Conservation (phyloP, 2,888 invertebrate genomes). For the Notocelia uddmanniana region DNA sequence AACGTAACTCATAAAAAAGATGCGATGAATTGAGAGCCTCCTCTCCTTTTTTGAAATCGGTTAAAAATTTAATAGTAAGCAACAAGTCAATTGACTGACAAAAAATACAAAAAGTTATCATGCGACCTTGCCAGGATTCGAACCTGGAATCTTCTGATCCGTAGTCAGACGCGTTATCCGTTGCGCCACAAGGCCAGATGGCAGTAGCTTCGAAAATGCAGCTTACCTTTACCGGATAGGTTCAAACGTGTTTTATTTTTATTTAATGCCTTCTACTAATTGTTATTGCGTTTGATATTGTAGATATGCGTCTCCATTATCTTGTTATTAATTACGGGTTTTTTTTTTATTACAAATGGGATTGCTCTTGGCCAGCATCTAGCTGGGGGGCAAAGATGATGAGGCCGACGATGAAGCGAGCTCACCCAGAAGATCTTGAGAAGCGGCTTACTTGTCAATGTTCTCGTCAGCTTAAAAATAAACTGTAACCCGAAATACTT, state of each 20-base stretch:
- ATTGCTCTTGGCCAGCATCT: too few species aligned
- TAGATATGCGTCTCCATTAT: neutral
- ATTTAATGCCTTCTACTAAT: too few species aligned
- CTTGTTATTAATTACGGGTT: neutral
- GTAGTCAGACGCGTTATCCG: slow-evolving; percentile 85
- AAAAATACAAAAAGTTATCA: slow-evolving; percentile 8
- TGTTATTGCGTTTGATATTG: too few species aligned
- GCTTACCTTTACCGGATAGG: neutral
- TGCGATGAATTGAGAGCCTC: too few species aligned
- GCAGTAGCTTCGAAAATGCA: neutral
- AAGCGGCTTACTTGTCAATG: neutral
- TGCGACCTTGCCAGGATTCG: slow-evolving; percentile 88
- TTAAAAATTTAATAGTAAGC: too few species aligned
- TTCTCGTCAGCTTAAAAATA: slow-evolving; percentile 8
- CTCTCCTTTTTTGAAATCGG: too few species aligned
- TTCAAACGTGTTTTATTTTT: neutral
- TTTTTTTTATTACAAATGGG: too few species aligned
- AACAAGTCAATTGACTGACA: neutral
- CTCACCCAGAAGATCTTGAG: too few species aligned
- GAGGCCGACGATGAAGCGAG: too few species aligned
- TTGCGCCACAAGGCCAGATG: slow-evolving; percentile 45
- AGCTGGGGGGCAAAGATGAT: too few species aligned
- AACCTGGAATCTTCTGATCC: slow-evolving; percentile 89
- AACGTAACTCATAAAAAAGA: too few species aligned
- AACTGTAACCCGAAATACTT: neutral